Evolutionary conservation across 2,888 invertebrate genomes (phyloP), one percentile per base, ranked within the genome.

Genomic region (Synergus umbraculus): DNA sequence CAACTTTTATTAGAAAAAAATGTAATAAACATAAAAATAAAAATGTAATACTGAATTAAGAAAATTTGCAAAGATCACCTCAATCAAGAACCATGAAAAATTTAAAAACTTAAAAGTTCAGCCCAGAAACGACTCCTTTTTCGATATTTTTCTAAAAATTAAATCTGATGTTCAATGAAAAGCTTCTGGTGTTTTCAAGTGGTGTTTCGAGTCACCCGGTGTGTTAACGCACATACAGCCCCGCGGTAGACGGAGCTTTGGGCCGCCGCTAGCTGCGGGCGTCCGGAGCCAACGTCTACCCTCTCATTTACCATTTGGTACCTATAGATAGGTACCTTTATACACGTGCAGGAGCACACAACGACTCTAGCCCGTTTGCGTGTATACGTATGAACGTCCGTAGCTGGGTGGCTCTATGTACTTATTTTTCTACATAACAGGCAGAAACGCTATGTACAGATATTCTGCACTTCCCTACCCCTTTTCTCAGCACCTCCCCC

Each of bases 301-400:
- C 92, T 90, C 92, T 92, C 91, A 91, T 92, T 92, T 92, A 91
- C 92, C 92, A 92, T 92, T 92, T 92, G 90, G 91, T 91, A 91
- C 91, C 91, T 92, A 92, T 91, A 92, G 91, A 91, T 91, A 91
- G 89, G 89, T 90, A 89, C 88, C 88, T 79, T 80, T 67, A 79
- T 87, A 87, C 86, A 85, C 87, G 87, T 84, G 65, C 58, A 80
- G 69, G 44, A 54, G 67, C 43, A 43, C 67, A 44, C n/a, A 67
- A 76, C 44, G 58, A 43, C 41, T 76, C 63, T 60, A 43, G 64
- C 49, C 29, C 22, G 78, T 64, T 60, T 67, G 44, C 78, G 63
- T 76, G 37, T 22, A 37, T 37, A 76, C 67, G 67, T 65, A 78
- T 46, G 79, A 54, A 66, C 46, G 77, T 54, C 73, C 64, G 80